Evolutionary conservation across 1,140 invertebrate genomes (phyloP), one percentile per base, ranked within the genome.

Genomic region (Drosophila serrata): DNA sequence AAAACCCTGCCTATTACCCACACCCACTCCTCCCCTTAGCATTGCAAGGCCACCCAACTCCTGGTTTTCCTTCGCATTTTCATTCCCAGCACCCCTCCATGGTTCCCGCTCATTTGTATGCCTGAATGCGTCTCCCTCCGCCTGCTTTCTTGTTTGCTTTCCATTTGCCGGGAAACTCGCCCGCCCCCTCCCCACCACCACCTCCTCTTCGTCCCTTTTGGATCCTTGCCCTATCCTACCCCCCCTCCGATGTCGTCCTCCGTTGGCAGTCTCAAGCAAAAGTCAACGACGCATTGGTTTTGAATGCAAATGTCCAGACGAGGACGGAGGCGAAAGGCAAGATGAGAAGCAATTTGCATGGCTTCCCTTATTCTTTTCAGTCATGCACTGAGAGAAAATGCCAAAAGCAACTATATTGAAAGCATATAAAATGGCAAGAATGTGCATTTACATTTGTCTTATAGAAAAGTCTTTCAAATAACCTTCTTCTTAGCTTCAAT

Each of bases 241-340:
- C n/a, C n/a, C n/a, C 1, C 12, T n/a, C 43, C 43, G 6, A 0
- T 1, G n/a, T 9, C 37, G n/a, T 37, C 59, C 3, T 39, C 39
- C 29, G 43, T 39, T 61, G 40, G 40, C 43, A 69, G 59, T 80
- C 69, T 75, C 79, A 77, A 68, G 79, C 82, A 87, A 87, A 86
- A 86, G 82, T 86, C 82, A 86, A 72, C 82, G 82, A 70, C 82
- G 82, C 82, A 78, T 86, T 85, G 74, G 64, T 85, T 78, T 62
- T 81, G 69, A 87, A 86, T 86, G 82, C 82, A 86, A 86, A 86
- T 86, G 82, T 76, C 79, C 79, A 73, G 65, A 69, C 48, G 48
- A 27, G 17, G 67, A 67, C 48, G 55, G 39, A 46, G 60, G 58
- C 40, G 46, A 48, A 74, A 29, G 46, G 53, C 24, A 68, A 67